Percentiles rank a stretch among this genome's conserved stretches.
Evolutionary conservation across 2,113 vertebrate genomes (phyloP).

Genomic region (Willisornis vidua): DNA sequence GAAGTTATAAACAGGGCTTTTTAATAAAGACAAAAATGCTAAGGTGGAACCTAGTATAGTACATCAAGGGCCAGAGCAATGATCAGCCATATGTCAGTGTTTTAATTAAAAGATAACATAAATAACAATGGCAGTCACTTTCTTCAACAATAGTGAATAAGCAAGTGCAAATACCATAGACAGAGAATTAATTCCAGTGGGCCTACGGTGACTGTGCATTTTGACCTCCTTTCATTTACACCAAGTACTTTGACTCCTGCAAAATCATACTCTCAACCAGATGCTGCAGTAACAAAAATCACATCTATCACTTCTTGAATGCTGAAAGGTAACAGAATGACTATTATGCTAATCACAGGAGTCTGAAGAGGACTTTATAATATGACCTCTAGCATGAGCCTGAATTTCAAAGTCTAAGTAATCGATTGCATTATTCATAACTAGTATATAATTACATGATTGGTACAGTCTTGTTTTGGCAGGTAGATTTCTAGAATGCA

Average conservation of each 20-base stretch:
- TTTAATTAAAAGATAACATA: not conserved
- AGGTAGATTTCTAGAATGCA: not conserved
- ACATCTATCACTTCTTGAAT: not conserved
- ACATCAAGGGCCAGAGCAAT: not conserved
- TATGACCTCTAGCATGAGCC: not conserved
- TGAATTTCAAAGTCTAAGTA: not conserved
- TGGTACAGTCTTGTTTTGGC: not conserved
- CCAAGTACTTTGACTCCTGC: not conserved
- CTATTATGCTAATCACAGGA: not conserved
- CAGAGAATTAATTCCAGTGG: not conserved
- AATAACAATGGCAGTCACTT: not conserved
- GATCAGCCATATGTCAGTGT: not conserved
- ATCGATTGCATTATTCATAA: not conserved
- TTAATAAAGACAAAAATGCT: not conserved
- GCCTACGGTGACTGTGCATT: not conserved
- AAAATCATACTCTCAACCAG: not conserved
- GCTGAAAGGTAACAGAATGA: not conserved
- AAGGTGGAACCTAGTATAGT: not conserved
- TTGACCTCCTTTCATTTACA: not conserved
- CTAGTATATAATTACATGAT: not conserved
- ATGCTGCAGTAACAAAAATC: not conserved
- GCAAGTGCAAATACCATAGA: not conserved
- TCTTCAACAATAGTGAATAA: not conserved
- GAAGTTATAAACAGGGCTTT: not conserved
- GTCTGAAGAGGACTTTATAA: not conserved